Conservation (phyloP, 2,888 invertebrate genomes). For the Anagyrus pseudococci region DNA sequence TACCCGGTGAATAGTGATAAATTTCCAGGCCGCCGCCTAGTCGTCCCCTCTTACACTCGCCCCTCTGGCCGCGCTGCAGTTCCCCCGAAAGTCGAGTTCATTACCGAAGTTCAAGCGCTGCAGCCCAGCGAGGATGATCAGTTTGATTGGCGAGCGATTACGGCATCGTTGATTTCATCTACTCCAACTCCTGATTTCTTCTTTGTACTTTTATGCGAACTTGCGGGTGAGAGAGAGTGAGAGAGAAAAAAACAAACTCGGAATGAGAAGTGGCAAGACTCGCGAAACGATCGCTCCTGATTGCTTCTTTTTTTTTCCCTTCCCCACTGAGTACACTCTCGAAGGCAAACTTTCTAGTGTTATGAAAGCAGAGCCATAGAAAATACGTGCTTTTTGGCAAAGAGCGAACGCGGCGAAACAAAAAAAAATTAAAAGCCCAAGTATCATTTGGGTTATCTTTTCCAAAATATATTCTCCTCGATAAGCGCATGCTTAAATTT, state of each 20-base stretch:
- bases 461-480: too few species aligned
- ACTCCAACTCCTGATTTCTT: conserved; percentile 7
- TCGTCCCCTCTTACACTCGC: conserved; percentile 3
- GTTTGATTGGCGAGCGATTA: conserved; percentile 39
- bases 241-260: background rate
- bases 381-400: too few species aligned
- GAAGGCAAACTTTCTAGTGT: background rate
- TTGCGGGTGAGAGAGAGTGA: background rate
- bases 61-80: conserved; percentile 1
- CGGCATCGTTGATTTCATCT: conserved; percentile 33
- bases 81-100: conserved; percentile 34
- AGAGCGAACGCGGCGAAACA: too few species aligned
- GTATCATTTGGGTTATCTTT: too few species aligned
- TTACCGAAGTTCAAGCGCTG: conserved; percentile 38
- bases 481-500: too few species aligned
- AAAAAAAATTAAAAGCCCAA: too few species aligned
- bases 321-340: conserved; percentile 2
- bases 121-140: conserved; percentile 29
- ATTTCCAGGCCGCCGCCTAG: too few species aligned
- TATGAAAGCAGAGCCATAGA: conserved; percentile 22
- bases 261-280: conserved; percentile 2
- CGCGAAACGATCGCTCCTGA: conserved; percentile 20
- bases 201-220: conserved; percentile 19
- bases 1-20: too few species aligned
- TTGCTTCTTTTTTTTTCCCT: conserved; percentile 20